Base-by-base conservation (phyloP, 2,113 vertebrate genomes). In the Lasiurus borealis region DNA sequence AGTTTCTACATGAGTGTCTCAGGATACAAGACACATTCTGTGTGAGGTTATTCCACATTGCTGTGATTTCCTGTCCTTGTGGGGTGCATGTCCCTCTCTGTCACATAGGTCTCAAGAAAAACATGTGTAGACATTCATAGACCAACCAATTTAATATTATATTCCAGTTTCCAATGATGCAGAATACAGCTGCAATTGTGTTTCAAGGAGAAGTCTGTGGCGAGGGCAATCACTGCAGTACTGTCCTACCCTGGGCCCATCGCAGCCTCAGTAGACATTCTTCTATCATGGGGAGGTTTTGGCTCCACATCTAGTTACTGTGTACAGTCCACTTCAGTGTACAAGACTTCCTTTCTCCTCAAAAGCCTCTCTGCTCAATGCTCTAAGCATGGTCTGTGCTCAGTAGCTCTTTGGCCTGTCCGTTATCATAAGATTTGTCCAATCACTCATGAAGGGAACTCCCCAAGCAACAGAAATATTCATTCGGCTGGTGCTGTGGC, bases 81-180 rank as follows among this genome's bases (percentile, higher is more conserved):
- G 12, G 11, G 44, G 15, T 5, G 18, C 52, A 3, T n/a, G 40
- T 87, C 78, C 31, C 57, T 59, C 57, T 25, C 25, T 62, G 5
- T 95, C 82, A 62, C 57, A 29, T 11, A 25, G 34, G 40, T 83
- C 40, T 48, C 91, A 95, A 86, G 69, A 95, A 94, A 85, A 72
- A 95, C 40, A 59, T 59, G 10, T 3, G 11, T 50, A 83, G 62
- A 54, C 83, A 71, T 73, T 59, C 88, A 78, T 8, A 94, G 83
- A 95, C 96, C 96, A 95, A 95, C 93, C 88, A 93, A 85, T 98
- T 97, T 97, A 98, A 96, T 98, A 72, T 48, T 76, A 95, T 10
- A 18, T 91, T 89, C 95, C 94, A 91, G 83, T 96, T 97, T 97
- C 96, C 97, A 97, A 91, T 94, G 94, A 87, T 93, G 94, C 91